Base-by-base conservation (phyloP, 2,888 invertebrate genomes). In the Hypsopygia costalis region DNA sequence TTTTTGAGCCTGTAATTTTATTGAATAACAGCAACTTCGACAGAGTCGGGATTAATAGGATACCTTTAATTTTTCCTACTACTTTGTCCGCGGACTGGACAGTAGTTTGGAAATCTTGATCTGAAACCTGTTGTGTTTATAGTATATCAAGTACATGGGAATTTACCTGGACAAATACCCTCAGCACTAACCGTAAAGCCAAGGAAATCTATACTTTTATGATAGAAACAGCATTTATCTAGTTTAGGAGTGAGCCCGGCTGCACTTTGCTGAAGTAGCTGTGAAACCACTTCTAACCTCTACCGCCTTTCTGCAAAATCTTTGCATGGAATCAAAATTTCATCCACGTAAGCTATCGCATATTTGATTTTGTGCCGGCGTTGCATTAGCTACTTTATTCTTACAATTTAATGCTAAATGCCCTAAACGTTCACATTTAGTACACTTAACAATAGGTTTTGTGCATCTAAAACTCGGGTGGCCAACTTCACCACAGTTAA, bases 1-100 rank as follows among this genome's bases (percentile, higher is more conserved):
- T 49, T 51, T 48, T 57, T 57, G 0, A 55, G 1, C 30, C 41
- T 40, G 21, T 47, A 62, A 30, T 59, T 56, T 9, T 47, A 46
- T 6, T 21, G 6, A 4, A 52, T 28, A 2, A 51, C 55, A 1
- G 29, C 36, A 1, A 44, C 20, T 0, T 44, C 8, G 4, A 42
- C 31, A 3, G 37, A 34, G 3, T 46, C 25, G 0, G 43, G 36
- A 29, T 55, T 42, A 7, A 6, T 35, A 3, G 50, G 34, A 8
- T 46, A 6, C 36, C 29, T 12, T 38, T 42, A 1, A 53, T 48
- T 1, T 30, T 29, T 12, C 30, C 37, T 6, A 58, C 12, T 20
- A 52, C 46, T 25, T 49, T 40, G 27, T 57, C 56, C 7, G 32
- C 30, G 0, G 12, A 12, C 16, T 53, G 56, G 1, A 50, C 43